A percentile compares a stretch with the other conserved stretches of the same genome.
phyloP scores from a whole-genome alignment of 1,140 invertebrate species.

The Drosophila carrolli region DNA sequence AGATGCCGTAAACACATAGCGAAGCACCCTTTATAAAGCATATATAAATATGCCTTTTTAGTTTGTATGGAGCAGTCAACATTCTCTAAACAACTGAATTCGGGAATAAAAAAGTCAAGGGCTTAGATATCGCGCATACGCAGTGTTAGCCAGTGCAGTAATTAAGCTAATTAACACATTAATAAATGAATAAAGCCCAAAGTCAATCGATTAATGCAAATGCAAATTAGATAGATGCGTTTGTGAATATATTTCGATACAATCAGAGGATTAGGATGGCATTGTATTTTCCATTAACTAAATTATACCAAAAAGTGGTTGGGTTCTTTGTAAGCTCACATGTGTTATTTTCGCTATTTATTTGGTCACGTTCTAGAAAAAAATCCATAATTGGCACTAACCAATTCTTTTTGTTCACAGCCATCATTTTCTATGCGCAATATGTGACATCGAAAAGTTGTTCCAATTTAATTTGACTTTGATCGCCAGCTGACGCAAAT shows the following conservation, averaged over 20 bases:
- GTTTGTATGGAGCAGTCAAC: neutral
- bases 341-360: neutral
- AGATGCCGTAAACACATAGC: slow-evolving; percentile 4
- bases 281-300: slow-evolving; percentile 15
- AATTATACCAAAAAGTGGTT: slow-evolving; percentile 24
- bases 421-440: slow-evolving; percentile 13
- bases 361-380: slow-evolving; percentile 21
- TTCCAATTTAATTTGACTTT: slow-evolving; percentile 82
- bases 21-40: neutral
- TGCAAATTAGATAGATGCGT: slow-evolving; percentile 35
- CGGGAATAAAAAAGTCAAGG: neutral
- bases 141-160: slow-evolving; percentile 15
- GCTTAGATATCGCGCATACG: slow-evolving; percentile 26
- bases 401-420: slow-evolving; percentile 21
- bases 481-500: slow-evolving; percentile 77
- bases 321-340: neutral
- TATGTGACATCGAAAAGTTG: slow-evolving; percentile 57
- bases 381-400: slow-evolving; percentile 38
- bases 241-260: slow-evolving; percentile 35
- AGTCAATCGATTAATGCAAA: slow-evolving; percentile 50
- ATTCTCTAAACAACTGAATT: slow-evolving; percentile 27
- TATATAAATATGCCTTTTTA: neutral
- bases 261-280: slow-evolving; percentile 21
- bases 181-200: slow-evolving; percentile 31
- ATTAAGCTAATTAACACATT: slow-evolving; percentile 37